These are phyloP conservation scores for Perccottus glenii DNA, from an alignment of 2,113 vertebrate species.

Conservation along the genomic window DNA sequence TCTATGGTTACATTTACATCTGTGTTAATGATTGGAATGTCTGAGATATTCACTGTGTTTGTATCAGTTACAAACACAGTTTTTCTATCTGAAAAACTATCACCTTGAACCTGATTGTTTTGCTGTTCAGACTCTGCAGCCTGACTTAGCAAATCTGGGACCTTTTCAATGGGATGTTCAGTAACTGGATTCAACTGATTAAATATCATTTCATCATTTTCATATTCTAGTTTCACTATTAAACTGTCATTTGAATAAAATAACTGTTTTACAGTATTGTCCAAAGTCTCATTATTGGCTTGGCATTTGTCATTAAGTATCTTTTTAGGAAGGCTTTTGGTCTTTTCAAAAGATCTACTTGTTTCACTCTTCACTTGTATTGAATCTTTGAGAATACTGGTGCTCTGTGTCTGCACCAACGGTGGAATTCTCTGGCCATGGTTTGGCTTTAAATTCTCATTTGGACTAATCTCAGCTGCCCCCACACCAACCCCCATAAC, in stretches of 20 bases:
- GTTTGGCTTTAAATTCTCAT: constrained; percentile 16
- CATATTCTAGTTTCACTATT: neutral
- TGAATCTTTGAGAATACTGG: constrained; percentile 4
- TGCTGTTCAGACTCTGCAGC: neutral
- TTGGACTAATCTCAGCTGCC: neutral
- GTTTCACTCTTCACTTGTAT: neutral
- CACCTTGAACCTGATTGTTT: neutral
- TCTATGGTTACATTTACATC: neutral
- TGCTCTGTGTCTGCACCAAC: neutral
- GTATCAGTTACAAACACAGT: no score
- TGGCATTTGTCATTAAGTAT: neutral
- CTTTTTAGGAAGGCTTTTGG: constrained; percentile 1
- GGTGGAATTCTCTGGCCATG: constrained; percentile 9
- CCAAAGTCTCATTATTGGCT: constrained; percentile 1
- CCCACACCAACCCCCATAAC: constrained; percentile 19
- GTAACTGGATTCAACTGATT: neutral
- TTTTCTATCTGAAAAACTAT: neutral
- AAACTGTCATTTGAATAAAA: neutral
- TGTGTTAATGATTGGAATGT: constrained; percentile 5
- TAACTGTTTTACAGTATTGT: neutral
- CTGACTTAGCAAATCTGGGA: neutral
- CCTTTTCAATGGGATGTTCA: neutral
- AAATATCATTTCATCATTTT: neutral
- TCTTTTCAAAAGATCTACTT: neutral
- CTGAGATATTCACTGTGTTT: neutral